Evolutionary conservation across 2,113 vertebrate genomes (phyloP), one percentile per base, ranked within the genome.

Genomic region (Hymenochirus boettgeri): DNA sequence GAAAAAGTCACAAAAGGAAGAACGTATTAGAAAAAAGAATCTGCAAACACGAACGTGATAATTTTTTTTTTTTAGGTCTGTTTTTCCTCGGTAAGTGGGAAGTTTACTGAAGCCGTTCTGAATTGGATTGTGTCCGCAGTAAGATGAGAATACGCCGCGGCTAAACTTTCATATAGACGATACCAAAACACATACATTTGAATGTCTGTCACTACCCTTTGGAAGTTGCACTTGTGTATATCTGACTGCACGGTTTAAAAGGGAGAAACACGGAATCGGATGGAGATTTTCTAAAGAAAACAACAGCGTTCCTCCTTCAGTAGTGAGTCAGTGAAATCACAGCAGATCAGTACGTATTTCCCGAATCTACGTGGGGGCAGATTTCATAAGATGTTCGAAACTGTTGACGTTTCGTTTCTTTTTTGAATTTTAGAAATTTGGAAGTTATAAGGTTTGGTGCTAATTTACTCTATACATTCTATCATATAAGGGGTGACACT

Each of bases 151-250:
- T 52, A 22, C 17, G 56, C 33, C 17, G 9, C 47, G 65, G 57
- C 42, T 46, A 45, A 10, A 53, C 45, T 50, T 51, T 22, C 8
- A 33, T 27, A 17, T n/a, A 51, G 63, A 27, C 18, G 54, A 37
- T 50, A 53, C 46, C n/a, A 48, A 60, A 59, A 53, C 29, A 60
- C 25, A 57, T 53, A 60, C 56, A 59, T 60, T 60, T 42, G 31
- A 23, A 17, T n/a, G 48, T 52, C 46, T 60, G 48, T 29, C 65
- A 22, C 48, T 51, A 60, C 56, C 51, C 33, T 52, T 52, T 65
- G 57, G 39, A 29, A n/a, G 18, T 15, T 45, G 37, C 9, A 19
- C 13, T 18, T 58, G 56, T 45, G 42, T 59, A 37, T 24, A 42
- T 25, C 25, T 57, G 25, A 57, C 48, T 27, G 4, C n/a, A 17